Evolutionary conservation across 2,797 vertebrate species (phyloP), one percentile per base, ranked within the genome.

Genomic region (Cephalopachus bancanus): DNA sequence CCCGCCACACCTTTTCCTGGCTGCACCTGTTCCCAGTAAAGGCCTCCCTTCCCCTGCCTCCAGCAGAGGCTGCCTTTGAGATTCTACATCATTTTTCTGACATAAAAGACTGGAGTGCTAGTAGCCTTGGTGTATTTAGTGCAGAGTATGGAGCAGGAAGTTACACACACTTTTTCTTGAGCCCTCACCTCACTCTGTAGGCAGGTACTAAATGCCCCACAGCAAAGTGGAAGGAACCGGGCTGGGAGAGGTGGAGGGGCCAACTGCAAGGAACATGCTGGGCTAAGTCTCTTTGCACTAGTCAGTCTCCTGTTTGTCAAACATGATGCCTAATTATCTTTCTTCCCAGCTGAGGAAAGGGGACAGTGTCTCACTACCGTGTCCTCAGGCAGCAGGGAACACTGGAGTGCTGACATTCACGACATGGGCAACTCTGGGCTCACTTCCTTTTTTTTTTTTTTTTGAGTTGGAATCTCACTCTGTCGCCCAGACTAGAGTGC

Each of bases 31-130:
- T 85, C 81, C 53, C 5, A 8, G 81, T 7, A 92, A 84, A 69
- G 65, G 64, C 49, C 49, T 55, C 62, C 24, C 30, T 28, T 93
- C 60, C 49, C 10, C 12, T 44, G 49, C 64, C 75, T 89, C 83
- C 30, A 64, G 75, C 37, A 86, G 24, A 94, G 87, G 76, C n/a
- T 78, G 80, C 55, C 81, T 78, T 83, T 95, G 80, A 87, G 76
- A 65, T 78, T 84, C 89, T 60, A 83, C 76, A 24, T 28, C 94
- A 93, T 80, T 71, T 64, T 95, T 94, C 62, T 67, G 51, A 76
- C 81, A 80, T 71, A 88, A 91, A 65, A 83, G 15, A 67, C 57
- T 78, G n/a, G 19, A 16, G 55, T 72, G 76, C 65, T 59, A 85
- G 85, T 7, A 78, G 37, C 65, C 37, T 92, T 49, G 12, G 33